phyloP scores from a whole-genome alignment of 2,797 vertebrate species.

The Pristis pectinata region DNA sequence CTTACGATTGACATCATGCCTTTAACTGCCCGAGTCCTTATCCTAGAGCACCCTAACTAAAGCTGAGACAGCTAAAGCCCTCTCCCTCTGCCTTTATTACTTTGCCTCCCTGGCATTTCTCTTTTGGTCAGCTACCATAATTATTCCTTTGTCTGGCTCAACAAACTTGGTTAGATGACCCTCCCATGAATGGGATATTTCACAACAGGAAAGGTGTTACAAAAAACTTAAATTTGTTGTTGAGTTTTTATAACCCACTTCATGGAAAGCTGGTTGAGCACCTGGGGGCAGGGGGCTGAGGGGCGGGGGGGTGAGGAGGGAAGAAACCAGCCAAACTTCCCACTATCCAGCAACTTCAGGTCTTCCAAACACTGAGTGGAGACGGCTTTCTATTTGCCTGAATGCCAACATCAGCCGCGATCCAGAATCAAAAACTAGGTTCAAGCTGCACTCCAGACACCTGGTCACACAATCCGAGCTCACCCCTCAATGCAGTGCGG shows the following conservation, averaged over 20 bases:
- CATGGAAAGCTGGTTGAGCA: neutral
- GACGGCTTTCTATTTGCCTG: neutral
- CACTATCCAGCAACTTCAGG: neutral
- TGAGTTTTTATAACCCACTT: too few relatives aligned
- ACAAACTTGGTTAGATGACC: neutral
- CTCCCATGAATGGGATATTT: neutral
- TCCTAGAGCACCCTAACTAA: too few relatives aligned
- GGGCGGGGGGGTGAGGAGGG: too few relatives aligned
- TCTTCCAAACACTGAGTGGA: neutral
- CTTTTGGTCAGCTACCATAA: neutral
- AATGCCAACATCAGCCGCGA: neutral
- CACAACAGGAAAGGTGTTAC: neutral
- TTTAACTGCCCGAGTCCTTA: neutral
- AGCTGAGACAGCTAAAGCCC: neutral
- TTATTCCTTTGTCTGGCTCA: neutral
- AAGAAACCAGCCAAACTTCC: neutral
- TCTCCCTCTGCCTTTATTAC: neutral
- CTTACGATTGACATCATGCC: neutral
- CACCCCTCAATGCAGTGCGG: neutral
- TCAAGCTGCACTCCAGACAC: too few relatives aligned
- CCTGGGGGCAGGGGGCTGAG: too few relatives aligned
- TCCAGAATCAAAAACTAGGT: too few relatives aligned
- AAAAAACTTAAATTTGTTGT: neutral
- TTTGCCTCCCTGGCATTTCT: neutral
- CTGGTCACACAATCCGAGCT: too few relatives aligned